Evolutionary conservation across 2,888 invertebrate genomes (phyloP).

Genomic region (Epinotia nisella): DNA sequence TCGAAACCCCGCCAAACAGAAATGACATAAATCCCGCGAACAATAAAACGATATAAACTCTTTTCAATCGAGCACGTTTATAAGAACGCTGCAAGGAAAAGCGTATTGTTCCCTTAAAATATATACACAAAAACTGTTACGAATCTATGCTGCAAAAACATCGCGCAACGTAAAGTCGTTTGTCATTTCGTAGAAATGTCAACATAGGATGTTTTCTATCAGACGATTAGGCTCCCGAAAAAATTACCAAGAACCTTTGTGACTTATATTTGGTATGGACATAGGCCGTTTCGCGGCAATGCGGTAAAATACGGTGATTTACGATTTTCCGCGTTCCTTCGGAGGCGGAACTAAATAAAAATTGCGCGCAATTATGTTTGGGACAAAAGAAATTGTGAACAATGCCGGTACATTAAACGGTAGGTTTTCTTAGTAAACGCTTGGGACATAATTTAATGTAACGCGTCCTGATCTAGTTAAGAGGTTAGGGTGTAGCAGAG

Average conservation of each 20-base stretch:
- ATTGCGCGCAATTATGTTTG: conserved; percentile 38
- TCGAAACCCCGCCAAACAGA: background rate
- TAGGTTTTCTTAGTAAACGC: background rate
- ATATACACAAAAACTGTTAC: background rate
- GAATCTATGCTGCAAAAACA: background rate
- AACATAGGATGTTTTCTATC: background rate
- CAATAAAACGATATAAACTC: conserved; percentile 1
- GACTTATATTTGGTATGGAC: conserved; percentile 14
- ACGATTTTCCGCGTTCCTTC: conserved; percentile 40
- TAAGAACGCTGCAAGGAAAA: background rate
- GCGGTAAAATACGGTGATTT: conserved; percentile 37
- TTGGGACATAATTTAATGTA: background rate
- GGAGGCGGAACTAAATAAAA: conserved; percentile 41
- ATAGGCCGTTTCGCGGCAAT: conserved; percentile 32
- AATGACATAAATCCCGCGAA: conserved; percentile 1
- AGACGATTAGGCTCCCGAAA: background rate
- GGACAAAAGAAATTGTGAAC: conserved; percentile 38
- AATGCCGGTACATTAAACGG: conserved; percentile 13
- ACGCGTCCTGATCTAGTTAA: background rate
- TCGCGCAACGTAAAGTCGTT: background rate
- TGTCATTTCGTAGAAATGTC: background rate
- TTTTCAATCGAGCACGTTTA: background rate
- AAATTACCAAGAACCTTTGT: background rate
- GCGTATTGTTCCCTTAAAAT: background rate
- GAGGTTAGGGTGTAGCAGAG: no score